Evolutionary conservation across 2,113 vertebrate species (phyloP).

Genomic region (Reinhardtius hippoglossoides): DNA sequence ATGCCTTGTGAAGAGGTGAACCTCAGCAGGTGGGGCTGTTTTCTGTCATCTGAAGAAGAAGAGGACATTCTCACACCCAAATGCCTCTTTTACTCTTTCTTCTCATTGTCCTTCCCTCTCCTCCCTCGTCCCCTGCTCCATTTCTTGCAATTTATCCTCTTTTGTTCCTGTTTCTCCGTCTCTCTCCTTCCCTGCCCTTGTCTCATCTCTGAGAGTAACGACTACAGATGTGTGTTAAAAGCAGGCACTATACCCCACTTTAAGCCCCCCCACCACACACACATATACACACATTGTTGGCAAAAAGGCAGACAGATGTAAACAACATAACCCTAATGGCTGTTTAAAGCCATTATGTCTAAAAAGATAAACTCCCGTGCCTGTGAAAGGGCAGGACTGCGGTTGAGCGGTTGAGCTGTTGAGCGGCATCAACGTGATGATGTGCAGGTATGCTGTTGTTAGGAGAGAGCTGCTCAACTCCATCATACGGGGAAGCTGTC

Average conservation of each 20-base stretch:
- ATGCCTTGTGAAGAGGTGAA: conserved; percentile 47
- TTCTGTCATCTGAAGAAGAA: conserved; percentile 45
- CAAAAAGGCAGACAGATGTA: conserved; percentile 69
- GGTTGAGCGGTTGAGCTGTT: conserved; percentile 63
- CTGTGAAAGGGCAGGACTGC: conserved; percentile 67
- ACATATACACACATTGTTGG: conserved; percentile 48
- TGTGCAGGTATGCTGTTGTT: conserved; percentile 79
- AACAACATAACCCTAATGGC: conserved; percentile 79
- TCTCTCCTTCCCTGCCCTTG: conserved; percentile 26
- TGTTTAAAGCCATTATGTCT: conserved; percentile 82
- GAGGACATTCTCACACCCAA: conserved; percentile 17
- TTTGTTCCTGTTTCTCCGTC: conserved; percentile 7
- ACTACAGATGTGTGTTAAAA: conserved; percentile 60
- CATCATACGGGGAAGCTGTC: conserved; percentile 61
- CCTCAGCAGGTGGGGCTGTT: conserved; percentile 62
- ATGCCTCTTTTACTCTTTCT: conserved; percentile 9
- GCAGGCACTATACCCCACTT: conserved; percentile 47
- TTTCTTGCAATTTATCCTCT: conserved; percentile 27
- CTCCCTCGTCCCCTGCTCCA: neutral
- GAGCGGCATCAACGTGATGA: conserved; percentile 73
- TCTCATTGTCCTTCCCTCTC: neutral
- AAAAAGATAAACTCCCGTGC: conserved; percentile 75
- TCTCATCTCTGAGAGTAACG: conserved; percentile 57
- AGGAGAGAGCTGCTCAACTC: conserved; percentile 44
- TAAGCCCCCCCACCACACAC: conserved; percentile 8